phyloP scores from a whole-genome alignment of 2,888 invertebrate species.

The Kuschelorhynchus macadamiae region DNA sequence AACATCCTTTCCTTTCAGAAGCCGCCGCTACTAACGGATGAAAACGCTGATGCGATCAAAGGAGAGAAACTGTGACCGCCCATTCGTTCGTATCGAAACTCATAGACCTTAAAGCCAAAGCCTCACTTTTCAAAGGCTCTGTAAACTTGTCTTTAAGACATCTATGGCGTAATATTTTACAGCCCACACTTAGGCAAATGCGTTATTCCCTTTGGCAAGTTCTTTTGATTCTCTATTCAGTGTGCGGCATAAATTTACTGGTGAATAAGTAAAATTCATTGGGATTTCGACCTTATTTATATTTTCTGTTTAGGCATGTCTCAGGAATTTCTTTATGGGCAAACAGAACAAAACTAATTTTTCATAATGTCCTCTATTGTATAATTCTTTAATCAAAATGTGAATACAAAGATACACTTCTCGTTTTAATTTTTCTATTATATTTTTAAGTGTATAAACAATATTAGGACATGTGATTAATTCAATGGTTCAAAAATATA shows the following conservation, averaged over 20 bases:
- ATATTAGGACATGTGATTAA: too few species aligned
- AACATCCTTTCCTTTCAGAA: conserved; percentile 52
- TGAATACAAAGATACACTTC: too few species aligned
- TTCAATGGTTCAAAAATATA: too few species aligned
- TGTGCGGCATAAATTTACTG: conserved; percentile 2
- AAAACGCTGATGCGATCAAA: conserved; percentile 55
- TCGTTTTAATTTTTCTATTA: too few species aligned
- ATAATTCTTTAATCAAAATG: too few species aligned
- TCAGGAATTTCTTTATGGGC: too few species aligned
- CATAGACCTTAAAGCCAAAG: conserved; percentile 48
- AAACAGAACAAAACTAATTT: too few species aligned
- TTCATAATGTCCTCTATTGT: too few species aligned
- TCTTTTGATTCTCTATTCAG: conserved; percentile 41
- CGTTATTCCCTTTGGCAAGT: conserved; percentile 34
- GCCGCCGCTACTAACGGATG: conserved; percentile 51
- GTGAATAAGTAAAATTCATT: background rate
- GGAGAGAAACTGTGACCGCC: conserved; percentile 52
- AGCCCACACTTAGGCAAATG: conserved; percentile 45
- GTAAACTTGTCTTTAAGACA: conserved; percentile 46
- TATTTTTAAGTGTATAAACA: too few species aligned
- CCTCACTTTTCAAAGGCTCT: conserved; percentile 43
- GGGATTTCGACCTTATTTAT: too few species aligned
- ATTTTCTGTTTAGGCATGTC: too few species aligned
- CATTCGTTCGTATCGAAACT: conserved; percentile 56
- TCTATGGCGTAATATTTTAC: conserved; percentile 45